phyloP scores from a whole-genome alignment of 64 coral and sea anemone species.

The Montipora sp. region DNA sequence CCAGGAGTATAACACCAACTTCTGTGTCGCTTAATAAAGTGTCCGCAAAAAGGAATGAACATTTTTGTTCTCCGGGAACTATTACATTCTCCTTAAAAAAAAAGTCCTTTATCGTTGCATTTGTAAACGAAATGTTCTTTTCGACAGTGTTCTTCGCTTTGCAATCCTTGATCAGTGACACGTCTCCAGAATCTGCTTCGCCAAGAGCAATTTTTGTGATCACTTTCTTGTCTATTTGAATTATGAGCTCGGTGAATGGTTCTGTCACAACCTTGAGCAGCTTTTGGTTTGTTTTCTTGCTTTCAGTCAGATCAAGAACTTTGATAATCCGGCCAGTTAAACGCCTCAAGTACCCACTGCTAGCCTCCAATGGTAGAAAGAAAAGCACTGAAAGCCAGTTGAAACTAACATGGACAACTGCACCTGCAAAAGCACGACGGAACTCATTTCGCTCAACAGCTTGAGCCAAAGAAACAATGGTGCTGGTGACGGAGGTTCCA shows the following conservation, averaged over 20 bases:
- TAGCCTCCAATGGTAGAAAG: conserved; percentile 87
- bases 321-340: conserved; percentile 70
- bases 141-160: background rate
- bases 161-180: conserved; percentile 67
- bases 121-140: conserved; percentile 5
- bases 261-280: conserved; percentile 78
- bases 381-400: conserved; percentile 95
- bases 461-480: conserved; percentile 90
- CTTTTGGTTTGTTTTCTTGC: no score
- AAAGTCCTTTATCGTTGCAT: background rate
- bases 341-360: conserved; percentile 63
- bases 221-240: conserved; percentile 86
- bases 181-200: conserved; percentile 6
- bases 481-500: conserved; percentile 97
- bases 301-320: conserved; percentile 44
- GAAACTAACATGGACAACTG: conserved; percentile 94
- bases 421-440: conserved; percentile 94
- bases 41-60: conserved; percentile 73
- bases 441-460: conserved; percentile 88
- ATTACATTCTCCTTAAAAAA: conserved; percentile 33
- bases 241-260: conserved; percentile 87
- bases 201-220: conserved; percentile 85
- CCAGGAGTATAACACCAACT: conserved; percentile 85
- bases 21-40: conserved; percentile 81
- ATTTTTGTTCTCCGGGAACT: no score